Evolutionary conservation across 2,113 vertebrate species (phyloP), one percentile per base, ranked within the genome.

Genomic region (Mastomys coucha): DNA sequence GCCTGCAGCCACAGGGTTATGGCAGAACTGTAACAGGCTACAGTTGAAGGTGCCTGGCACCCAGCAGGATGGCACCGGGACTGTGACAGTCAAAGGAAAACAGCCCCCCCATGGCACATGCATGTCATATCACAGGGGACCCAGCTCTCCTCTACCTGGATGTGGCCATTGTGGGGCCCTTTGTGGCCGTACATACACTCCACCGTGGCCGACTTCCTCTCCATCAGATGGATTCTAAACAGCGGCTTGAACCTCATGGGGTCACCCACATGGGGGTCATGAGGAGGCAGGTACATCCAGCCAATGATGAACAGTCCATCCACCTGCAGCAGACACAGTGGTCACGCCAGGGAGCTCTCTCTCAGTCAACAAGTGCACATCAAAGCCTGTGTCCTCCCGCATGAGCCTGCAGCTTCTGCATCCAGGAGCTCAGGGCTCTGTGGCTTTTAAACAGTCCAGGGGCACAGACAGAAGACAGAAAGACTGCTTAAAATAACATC

Each of bases 101-200:
- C 3, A 31, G 31, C 42, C 84, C 31, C 31, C 36, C 33, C 63
- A 36, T 10, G 12, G 24, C 36, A 19, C 39, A 2, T 5, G 26
- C 39, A 45, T 19, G 51, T 58, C 73, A 26, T 1, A 0, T 22
- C 28, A 0, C 16, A 75, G n/a, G 9, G n/a, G 13, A 53, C 56
- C 45, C 4, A 11, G 45, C 7, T 2, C 80, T 0, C 80, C 24
- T 98, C 97, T 95, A 99, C 99, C 99, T 99, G 99, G 96, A 99
- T 99, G 92, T 99, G 99, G 95, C 99, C 99, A 0, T 99, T 99
- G 96, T 99, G 99, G 36, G 99, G 99, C 5, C 99, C 99, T 81
- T 99, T 99, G 96, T 99, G 99, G 67, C 99, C 99, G 0, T 99
- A 99, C 99, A 99, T 99, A 36, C 99, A 99, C 98, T 99, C 99